Evolutionary conservation across 2,888 invertebrate genomes (phyloP).

Genomic region (Eupithecia dodoneata): DNA sequence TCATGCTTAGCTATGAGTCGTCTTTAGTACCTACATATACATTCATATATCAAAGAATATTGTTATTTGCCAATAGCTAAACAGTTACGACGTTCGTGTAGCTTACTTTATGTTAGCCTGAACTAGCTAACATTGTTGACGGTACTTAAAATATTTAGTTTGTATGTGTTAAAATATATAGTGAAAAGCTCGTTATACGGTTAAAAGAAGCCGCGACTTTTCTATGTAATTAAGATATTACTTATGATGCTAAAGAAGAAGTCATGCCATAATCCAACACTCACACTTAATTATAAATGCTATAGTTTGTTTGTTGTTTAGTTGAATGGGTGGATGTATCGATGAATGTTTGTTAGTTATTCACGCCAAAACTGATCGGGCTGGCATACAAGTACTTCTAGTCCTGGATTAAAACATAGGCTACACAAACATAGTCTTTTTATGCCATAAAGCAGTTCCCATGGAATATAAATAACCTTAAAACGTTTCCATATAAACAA

Average conservation of each 20-base stretch:
- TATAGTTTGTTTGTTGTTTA: too few relatives aligned
- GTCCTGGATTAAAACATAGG: too few relatives aligned
- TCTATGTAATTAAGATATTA: slow-evolving; percentile 21
- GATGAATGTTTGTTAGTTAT: too few relatives aligned
- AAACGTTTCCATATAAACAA: too few relatives aligned
- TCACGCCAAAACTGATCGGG: too few relatives aligned
- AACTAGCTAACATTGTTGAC: slow-evolving; percentile 55
- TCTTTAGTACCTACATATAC: neutral
- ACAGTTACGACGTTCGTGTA: slow-evolving; percentile 20
- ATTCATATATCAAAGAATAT: neutral
- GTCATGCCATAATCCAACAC: neutral
- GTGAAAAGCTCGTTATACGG: slow-evolving; percentile 45
- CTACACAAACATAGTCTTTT: too few relatives aligned
- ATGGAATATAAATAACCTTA: too few relatives aligned
- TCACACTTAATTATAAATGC: too few relatives aligned
- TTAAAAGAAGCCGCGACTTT: slow-evolving; percentile 34
- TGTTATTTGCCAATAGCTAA: neutral
- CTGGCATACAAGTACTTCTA: too few relatives aligned
- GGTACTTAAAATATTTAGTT: slow-evolving; percentile 60
- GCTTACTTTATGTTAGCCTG: slow-evolving; percentile 52
- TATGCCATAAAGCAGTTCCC: too few relatives aligned
- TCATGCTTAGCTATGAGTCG: too few relatives aligned
- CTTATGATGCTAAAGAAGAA: slow-evolving; percentile 26
- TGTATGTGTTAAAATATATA: slow-evolving; percentile 53
- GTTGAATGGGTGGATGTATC: too few relatives aligned